Conservation (phyloP, 2,113 vertebrate species). For the Oceanodroma tethys region DNA sequence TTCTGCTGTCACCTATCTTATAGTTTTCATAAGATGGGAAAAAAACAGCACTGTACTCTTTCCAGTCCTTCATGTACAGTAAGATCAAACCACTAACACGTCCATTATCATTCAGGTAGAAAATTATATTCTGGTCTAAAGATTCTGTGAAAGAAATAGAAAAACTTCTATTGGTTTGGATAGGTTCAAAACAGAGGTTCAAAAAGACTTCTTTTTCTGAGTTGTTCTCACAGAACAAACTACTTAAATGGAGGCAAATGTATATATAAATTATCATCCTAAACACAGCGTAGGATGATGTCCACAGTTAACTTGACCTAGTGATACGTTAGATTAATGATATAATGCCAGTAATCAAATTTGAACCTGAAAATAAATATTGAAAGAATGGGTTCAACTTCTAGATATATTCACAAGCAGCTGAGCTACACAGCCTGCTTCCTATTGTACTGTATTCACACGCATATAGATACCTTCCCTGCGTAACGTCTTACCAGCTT, state of each 20-base stretch:
- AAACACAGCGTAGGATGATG: neutral
- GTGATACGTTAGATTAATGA: neutral
- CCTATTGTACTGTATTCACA: neutral
- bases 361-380: neutral
- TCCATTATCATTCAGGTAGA: neutral
- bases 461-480: neutral
- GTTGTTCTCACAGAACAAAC: neutral
- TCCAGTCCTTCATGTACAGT: neutral
- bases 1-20: neutral
- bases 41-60: neutral
- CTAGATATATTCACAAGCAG: neutral
- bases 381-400: neutral
- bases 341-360: neutral
- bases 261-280: neutral
- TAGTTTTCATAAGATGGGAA: neutral
- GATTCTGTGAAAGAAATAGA: neutral
- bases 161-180: neutral
- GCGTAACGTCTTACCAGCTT: neutral
- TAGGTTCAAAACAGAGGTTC: neutral
- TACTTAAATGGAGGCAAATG: neutral
- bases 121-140: neutral
- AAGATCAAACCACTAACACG: neutral
- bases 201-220: neutral
- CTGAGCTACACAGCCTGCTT: neutral
- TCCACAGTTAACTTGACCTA: neutral